Conservation (phyloP, 2,113 vertebrate genomes). For the Rhinopomastus cyanomelas region DNA sequence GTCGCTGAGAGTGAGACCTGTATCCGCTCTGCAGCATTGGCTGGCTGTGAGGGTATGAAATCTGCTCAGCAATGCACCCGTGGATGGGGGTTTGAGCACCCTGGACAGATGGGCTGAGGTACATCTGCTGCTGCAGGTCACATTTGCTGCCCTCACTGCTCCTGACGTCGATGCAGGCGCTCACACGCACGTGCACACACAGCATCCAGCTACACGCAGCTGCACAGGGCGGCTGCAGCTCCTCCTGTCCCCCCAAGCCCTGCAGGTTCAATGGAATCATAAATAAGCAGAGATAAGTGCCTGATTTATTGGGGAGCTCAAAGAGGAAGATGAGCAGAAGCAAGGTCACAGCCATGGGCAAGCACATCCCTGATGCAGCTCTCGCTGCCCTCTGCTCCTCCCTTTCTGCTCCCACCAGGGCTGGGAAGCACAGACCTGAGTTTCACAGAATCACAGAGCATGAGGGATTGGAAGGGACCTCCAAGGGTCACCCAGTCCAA, state of each 20-base stretch:
- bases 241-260: neutral
- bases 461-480: too few relatives aligned
- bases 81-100: neutral
- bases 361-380: neutral
- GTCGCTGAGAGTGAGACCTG: neutral
- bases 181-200: neutral
- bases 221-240: neutral
- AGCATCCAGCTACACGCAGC: neutral
- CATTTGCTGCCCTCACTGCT: fast-evolving
- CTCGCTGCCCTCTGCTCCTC: neutral
- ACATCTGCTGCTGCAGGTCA: neutral
- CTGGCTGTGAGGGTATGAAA: neutral
- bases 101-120: neutral
- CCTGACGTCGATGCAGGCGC: neutral
- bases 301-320: constrained; percentile 48
- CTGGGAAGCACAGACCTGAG: neutral
- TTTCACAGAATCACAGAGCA: too few relatives aligned
- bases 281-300: constrained; percentile 40
- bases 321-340: neutral
- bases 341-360: constrained; percentile 33
- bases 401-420: neutral
- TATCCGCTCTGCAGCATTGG: fast-evolving
- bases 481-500: too few relatives aligned
- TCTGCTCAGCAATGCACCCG: fast-evolving
- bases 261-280: neutral